A percentile compares a stretch with the other conserved stretches of the same genome.
Evolutionary conservation across 2,888 invertebrate genomes (phyloP).

Genomic region (Cosmia trapezina): DNA sequence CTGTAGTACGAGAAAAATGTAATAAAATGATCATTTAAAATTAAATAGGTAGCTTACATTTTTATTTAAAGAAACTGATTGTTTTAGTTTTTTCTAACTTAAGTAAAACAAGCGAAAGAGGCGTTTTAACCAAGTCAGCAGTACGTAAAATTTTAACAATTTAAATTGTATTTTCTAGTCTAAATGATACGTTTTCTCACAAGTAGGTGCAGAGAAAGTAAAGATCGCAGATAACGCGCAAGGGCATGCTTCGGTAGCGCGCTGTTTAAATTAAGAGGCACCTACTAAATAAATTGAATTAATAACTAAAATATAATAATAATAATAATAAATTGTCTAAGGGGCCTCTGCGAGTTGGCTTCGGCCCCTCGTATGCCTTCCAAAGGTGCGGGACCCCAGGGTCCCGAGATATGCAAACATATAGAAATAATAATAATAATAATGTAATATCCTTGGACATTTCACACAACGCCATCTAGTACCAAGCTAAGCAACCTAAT

Average conservation of each 20-base stretch:
- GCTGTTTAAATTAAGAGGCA: constrained; percentile 15
- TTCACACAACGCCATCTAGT: too few species aligned
- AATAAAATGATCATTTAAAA: neutral
- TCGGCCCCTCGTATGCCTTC: too few species aligned
- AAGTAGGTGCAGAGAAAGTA: constrained; percentile 48
- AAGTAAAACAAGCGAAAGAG: too few species aligned
- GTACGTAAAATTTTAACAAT: neutral
- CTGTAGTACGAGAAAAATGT: too few species aligned
- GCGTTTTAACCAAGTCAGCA: too few species aligned
- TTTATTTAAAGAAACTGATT: neutral
- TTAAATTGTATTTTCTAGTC: constrained; percentile 26
- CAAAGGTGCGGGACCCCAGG: too few species aligned
- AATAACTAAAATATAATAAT: neutral
- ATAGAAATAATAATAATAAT: too few species aligned
- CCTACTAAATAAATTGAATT: neutral
- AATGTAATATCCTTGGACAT: too few species aligned
- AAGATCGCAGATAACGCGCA: constrained; percentile 48
- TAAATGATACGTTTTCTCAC: constrained; percentile 42
- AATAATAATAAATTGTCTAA: too few species aligned
- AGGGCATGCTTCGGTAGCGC: constrained; percentile 56
- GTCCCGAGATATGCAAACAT: too few species aligned
- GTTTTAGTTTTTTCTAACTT: neutral
- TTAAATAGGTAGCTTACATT: neutral
- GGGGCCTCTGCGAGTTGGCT: too few species aligned
- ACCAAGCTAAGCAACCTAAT: too few species aligned